Evolutionary conservation across 2,888 invertebrate genomes (phyloP).

Genomic region (Cistogaster globosa): DNA sequence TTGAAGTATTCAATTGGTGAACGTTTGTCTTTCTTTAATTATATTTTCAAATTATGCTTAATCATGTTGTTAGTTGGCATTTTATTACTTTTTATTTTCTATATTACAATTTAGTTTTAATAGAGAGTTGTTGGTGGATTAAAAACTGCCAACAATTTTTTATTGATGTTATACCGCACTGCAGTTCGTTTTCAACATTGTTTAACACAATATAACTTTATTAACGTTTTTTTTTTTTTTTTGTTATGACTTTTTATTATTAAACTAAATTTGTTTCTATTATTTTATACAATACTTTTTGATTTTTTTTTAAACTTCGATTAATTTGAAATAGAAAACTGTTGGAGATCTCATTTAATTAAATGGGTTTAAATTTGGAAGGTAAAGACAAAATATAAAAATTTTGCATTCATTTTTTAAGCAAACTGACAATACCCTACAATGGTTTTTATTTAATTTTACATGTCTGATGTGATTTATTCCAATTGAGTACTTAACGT

Average conservation of each 20-base stretch:
- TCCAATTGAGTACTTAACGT: conserved; percentile 1
- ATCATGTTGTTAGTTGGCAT: conserved; percentile 45
- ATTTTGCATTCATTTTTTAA: background rate
- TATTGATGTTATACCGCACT: conserved; percentile 12
- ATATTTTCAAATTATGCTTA: too few relatives aligned
- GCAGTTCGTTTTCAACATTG: too few relatives aligned
- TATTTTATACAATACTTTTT: conserved; percentile 32
- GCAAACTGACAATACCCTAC: too few relatives aligned
- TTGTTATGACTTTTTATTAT: background rate
- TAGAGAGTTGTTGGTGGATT: background rate
- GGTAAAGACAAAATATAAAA: background rate
- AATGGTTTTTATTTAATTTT: background rate
- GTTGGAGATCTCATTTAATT: conserved; percentile 81
- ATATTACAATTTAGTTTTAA: too few relatives aligned
- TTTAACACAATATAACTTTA: conserved; percentile 5
- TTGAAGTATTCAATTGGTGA: conserved; percentile 40
- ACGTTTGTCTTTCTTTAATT: background rate
- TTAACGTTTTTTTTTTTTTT: conserved; percentile 18
- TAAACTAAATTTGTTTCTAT: conserved; percentile 25
- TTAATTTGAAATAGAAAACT: conserved; percentile 74
- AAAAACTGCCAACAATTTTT: conserved; percentile 53
- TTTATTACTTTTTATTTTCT: too few relatives aligned
- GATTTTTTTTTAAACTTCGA: conserved; percentile 74
- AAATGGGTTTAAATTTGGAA: conserved; percentile 73
- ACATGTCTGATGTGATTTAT: background rate